A percentile compares a stretch with the other conserved stretches of the same genome.
Conservation (phyloP, 2,888 invertebrate genomes). For the Tiphia femorata region DNA sequence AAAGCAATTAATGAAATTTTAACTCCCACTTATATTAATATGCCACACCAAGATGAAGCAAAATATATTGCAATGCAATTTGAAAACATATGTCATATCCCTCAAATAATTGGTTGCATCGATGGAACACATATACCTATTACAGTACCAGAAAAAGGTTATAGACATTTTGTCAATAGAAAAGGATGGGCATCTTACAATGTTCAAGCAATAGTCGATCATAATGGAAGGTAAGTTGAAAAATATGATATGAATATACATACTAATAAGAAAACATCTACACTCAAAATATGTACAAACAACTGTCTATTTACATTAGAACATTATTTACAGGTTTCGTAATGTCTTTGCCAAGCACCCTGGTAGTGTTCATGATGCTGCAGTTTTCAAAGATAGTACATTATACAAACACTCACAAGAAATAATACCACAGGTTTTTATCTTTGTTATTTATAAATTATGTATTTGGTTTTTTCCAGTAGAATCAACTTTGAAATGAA, state of each 20-base stretch:
- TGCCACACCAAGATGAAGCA: constrained; percentile 48
- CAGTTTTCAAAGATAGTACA: constrained; percentile 23
- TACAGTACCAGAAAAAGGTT: constrained; percentile 30
- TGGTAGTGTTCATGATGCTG: constrained; percentile 32
- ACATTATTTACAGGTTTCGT: constrained; percentile 9
- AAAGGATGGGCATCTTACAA: constrained; percentile 40
- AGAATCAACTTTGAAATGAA: too few relatives aligned
- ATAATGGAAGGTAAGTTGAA: constrained; percentile 28
- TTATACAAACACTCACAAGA: constrained; percentile 18
- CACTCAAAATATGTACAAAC: constrained; percentile 8
- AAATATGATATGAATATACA: constrained; percentile 7
- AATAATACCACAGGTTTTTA: constrained; percentile 21
- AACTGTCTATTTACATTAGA: not conserved
- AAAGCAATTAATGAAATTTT: constrained; percentile 47
- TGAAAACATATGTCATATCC: constrained; percentile 43
- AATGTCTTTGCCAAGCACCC: constrained; percentile 14
- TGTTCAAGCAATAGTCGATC: constrained; percentile 39
- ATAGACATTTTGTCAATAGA: constrained; percentile 36
- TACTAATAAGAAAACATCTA: constrained; percentile 3
- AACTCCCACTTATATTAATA: constrained; percentile 35
- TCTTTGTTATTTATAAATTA: constrained; percentile 2
- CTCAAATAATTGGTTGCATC: constrained; percentile 53
- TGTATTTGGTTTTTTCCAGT: not conserved
- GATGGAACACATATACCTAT: constrained; percentile 42
- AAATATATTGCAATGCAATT: constrained; percentile 36